phyloP scores from a whole-genome alignment of 1,140 invertebrate genomes.

The Episyrphus balteatus region DNA sequence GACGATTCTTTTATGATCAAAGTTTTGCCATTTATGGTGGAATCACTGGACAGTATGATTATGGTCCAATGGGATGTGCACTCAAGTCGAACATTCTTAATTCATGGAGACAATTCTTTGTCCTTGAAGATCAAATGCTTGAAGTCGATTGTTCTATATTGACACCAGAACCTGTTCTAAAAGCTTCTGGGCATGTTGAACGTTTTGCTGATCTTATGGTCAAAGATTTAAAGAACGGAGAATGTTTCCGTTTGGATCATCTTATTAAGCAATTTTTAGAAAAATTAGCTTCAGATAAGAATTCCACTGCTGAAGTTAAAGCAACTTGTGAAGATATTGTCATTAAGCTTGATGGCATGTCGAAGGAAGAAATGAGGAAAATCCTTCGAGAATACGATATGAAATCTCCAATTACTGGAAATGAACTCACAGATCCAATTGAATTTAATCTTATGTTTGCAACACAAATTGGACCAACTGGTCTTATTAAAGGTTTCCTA shows the following conservation, averaged over 20 bases:
- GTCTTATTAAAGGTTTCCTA: conserved; percentile 85
- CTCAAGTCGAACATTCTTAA: conserved; percentile 91
- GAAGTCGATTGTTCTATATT: conserved; percentile 97
- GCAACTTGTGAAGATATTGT: conserved; percentile 70
- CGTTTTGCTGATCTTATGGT: conserved; percentile 99
- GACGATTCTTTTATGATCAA: conserved; percentile 96
- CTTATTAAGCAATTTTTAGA: conserved; percentile 95
- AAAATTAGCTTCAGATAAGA: conserved; percentile 79
- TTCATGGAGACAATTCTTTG: conserved; percentile 92
- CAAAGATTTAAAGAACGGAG: conserved; percentile 90
- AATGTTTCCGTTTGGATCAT: conserved; percentile 96
- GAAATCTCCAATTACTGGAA: conserved; percentile 88
- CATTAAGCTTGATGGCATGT: conserved; percentile 78
- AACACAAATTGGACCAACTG: conserved; percentile 93
- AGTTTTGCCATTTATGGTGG: conserved; percentile 99
- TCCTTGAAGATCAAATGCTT: conserved; percentile 95
- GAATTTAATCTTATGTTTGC: conserved; percentile 99
- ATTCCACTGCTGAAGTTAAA: conserved; percentile 56
- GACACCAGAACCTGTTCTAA: conserved; percentile 92
- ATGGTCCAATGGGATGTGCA: conserved; percentile 98
- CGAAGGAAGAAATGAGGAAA: conserved; percentile 75
- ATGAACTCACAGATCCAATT: conserved; percentile 87
- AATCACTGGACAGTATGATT: conserved; percentile 87
- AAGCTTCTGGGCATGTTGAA: conserved; percentile 96
- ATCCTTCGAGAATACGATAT: conserved; percentile 81